phyloP scores from a whole-genome alignment of 2,888 invertebrate species.

The Chorisops tibialis region DNA sequence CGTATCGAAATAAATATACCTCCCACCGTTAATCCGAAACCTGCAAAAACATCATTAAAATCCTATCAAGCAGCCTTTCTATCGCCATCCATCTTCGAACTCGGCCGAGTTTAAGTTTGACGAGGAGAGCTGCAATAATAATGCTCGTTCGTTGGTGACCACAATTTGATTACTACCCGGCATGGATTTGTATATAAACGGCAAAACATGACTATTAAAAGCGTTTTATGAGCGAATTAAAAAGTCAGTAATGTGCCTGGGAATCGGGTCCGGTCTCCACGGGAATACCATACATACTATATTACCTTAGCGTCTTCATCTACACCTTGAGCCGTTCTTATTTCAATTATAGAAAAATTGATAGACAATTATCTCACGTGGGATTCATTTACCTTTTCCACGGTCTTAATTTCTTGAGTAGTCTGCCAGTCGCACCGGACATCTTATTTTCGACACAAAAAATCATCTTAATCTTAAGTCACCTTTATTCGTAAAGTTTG shows the following conservation, averaged over 20 bases:
- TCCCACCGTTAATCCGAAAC: neutral
- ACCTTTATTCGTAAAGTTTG: too few species aligned
- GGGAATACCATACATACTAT: neutral
- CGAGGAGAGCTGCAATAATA: neutral
- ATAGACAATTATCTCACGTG: slow-evolving; percentile 14
- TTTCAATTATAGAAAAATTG: slow-evolving; percentile 13
- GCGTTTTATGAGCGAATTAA: slow-evolving; percentile 14
- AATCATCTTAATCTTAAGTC: too few species aligned
- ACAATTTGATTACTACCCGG: neutral
- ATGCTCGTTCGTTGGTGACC: neutral
- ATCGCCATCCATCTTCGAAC: neutral
- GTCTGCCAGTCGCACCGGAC: neutral
- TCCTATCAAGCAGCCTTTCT: too few species aligned
- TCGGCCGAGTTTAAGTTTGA: too few species aligned
- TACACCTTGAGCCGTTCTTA: neutral
- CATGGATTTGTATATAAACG: neutral
- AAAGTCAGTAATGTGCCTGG: slow-evolving; percentile 15
- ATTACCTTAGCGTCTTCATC: too few species aligned
- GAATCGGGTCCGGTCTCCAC: neutral
- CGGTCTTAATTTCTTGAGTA: neutral
- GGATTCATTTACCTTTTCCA: neutral
- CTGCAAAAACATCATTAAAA: slow-evolving; percentile 6
- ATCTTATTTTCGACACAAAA: too few species aligned
- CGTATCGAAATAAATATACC: too few species aligned
- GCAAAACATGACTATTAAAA: slow-evolving; percentile 8